phyloP scores from a whole-genome alignment of 1,140 invertebrate genomes.

The Saccostrea cuccullata region DNA sequence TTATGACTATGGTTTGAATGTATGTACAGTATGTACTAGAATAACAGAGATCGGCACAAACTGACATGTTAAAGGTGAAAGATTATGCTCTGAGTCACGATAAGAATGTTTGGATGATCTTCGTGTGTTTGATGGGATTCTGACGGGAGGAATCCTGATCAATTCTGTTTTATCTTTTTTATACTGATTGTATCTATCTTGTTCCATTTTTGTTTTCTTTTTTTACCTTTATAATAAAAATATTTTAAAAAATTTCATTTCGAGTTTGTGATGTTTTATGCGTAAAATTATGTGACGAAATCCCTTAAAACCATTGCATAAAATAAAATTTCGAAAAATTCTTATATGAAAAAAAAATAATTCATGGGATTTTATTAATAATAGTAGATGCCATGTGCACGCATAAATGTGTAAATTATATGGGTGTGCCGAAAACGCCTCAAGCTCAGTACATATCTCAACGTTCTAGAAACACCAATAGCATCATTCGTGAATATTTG shows the following conservation, averaged over 20 bases:
- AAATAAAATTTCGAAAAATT: no score
- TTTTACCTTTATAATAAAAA: slow-evolving; percentile 20
- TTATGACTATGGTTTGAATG: background rate
- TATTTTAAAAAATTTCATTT: background rate
- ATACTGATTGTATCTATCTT: background rate
- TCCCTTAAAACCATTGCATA: background rate
- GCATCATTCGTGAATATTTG: background rate
- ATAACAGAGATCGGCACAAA: slow-evolving; percentile 4
- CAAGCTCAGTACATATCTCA: background rate
- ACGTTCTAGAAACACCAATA: background rate
- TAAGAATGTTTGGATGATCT: background rate
- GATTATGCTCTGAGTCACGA: background rate
- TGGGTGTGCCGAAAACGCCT: slow-evolving; percentile 3
- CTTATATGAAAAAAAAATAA: no score
- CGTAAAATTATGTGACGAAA: background rate
- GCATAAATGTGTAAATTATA: background rate
- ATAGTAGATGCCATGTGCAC: background rate
- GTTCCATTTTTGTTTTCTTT: background rate
- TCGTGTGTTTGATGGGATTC: background rate
- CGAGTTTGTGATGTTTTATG: background rate
- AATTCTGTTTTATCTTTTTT: background rate
- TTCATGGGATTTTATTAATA: no score
- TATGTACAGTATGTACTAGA: slow-evolving; percentile 5
- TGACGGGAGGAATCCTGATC: background rate
- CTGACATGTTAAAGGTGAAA: background rate